Conservation (phyloP, 2,888 invertebrate species). For the Epistrophe grossulariae region DNA sequence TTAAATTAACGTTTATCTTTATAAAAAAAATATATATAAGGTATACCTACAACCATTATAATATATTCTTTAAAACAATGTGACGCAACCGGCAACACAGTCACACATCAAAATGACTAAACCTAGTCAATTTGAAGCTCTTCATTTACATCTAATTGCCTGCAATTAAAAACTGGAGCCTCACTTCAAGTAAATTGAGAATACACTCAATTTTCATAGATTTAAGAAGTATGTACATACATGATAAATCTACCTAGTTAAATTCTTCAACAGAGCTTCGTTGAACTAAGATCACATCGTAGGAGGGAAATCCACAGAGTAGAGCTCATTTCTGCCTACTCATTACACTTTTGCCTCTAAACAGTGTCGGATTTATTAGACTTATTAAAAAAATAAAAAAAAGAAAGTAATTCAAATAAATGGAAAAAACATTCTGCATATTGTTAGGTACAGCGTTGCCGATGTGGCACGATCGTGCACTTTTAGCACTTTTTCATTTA, state of each 20-base stretch:
- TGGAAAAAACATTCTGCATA: too few relatives aligned
- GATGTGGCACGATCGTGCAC: too few relatives aligned
- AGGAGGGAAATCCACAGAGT: conserved; percentile 20
- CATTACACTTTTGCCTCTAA: background rate
- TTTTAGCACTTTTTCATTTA: too few relatives aligned
- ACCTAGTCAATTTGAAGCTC: conserved; percentile 21
- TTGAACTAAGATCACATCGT: background rate
- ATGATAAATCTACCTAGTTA: too few relatives aligned
- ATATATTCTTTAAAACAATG: background rate
- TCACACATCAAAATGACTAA: background rate
- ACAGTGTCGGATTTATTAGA: background rate
- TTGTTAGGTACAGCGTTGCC: too few relatives aligned
- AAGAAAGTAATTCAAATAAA: too few relatives aligned
- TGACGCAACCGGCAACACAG: too few relatives aligned
- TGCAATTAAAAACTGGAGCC: conserved; percentile 32
- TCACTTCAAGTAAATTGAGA: conserved; percentile 8
- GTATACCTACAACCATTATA: background rate
- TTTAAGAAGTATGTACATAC: background rate
- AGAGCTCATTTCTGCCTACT: background rate
- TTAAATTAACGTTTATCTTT: too few relatives aligned
- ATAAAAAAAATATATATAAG: background rate
- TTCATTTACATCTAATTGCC: conserved; percentile 26
- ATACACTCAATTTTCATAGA: conserved; percentile 1
- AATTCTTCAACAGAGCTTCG: too few relatives aligned
- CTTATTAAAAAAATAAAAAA: background rate